Percentiles rank a stretch among this genome's conserved stretches.
These are phyloP conservation scores for Myrmecobius fasciatus DNA, from an alignment of 2,113 vertebrate species.

Conservation along the genomic window DNA sequence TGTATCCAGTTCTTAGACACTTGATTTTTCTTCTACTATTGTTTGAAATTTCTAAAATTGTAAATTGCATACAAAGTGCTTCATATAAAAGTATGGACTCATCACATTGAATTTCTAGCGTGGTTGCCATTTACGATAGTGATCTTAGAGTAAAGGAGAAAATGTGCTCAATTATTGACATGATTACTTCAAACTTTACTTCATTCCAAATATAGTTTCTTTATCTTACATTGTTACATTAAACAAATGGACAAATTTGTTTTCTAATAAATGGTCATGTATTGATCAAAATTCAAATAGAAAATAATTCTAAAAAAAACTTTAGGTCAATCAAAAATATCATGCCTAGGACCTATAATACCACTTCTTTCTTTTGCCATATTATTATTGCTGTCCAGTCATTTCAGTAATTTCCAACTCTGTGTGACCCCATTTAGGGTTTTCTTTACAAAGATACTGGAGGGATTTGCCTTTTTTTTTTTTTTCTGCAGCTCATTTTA, in stretches of 20 bases:
- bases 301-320: not conserved
- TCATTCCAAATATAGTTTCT: too few species aligned
- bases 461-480: too few species aligned
- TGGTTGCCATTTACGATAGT: not conserved
- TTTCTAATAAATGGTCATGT: conserved; percentile 24
- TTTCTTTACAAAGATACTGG: too few species aligned
- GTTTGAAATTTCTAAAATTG: not conserved
- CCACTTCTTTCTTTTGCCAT: too few species aligned
- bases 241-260: conserved; percentile 37
- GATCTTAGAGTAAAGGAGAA: conserved; percentile 20
- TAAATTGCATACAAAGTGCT: conserved; percentile 4
- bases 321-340: too few species aligned
- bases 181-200: not conserved
- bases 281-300: conserved; percentile 28
- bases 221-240: too few species aligned
- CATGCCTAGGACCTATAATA: too few species aligned
- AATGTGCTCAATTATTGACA: not conserved
- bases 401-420: too few species aligned
- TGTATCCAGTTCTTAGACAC: not conserved
- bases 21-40: not conserved
- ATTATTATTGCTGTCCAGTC: too few species aligned
- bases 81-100: conserved; percentile 7
- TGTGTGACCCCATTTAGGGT: too few species aligned
- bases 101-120: not conserved
- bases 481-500: too few species aligned